These are phyloP conservation scores for Squalus acanthias DNA, from an alignment of 2,797 vertebrate genomes.

Conservation along the genomic window DNA sequence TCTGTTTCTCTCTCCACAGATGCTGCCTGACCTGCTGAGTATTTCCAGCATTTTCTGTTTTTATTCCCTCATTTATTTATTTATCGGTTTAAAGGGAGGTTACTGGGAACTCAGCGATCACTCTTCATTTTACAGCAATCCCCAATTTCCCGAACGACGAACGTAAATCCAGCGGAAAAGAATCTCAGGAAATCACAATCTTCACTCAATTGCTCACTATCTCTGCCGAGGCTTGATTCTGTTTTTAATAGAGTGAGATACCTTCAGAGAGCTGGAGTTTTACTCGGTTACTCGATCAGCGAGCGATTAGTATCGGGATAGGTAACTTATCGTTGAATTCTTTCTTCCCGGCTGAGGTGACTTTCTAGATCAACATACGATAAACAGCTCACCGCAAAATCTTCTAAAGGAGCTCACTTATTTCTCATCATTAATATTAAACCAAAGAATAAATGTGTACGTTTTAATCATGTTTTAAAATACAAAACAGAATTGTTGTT, in stretches of 20 bases:
- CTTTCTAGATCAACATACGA: not conserved
- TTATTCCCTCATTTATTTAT: not conserved
- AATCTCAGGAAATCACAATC: not conserved
- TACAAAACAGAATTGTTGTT: not conserved
- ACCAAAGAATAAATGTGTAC: slow-evolving; percentile 10
- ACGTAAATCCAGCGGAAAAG: not conserved
- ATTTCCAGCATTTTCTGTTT: too few relatives aligned
- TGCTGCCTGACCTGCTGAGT: too few relatives aligned
- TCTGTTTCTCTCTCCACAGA: too few relatives aligned
- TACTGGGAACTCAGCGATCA: not conserved
- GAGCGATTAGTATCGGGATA: not conserved
- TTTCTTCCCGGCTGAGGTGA: not conserved
- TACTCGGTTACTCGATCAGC: not conserved
- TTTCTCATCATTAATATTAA: not conserved
- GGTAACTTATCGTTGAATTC: not conserved
- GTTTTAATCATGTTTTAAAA: slow-evolving; percentile 19
- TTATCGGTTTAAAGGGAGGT: not conserved
- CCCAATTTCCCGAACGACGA: not conserved
- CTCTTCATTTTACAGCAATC: not conserved
- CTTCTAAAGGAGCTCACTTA: not conserved
- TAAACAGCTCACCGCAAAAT: not conserved
- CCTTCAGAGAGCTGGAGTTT: not conserved
- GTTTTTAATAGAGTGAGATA: too few relatives aligned
- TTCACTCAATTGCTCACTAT: not conserved
- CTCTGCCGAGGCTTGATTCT: not conserved